These are phyloP conservation scores for Bimastos eiseni DNA, from an alignment of 2,888 invertebrate species.

Conservation along the genomic window DNA sequence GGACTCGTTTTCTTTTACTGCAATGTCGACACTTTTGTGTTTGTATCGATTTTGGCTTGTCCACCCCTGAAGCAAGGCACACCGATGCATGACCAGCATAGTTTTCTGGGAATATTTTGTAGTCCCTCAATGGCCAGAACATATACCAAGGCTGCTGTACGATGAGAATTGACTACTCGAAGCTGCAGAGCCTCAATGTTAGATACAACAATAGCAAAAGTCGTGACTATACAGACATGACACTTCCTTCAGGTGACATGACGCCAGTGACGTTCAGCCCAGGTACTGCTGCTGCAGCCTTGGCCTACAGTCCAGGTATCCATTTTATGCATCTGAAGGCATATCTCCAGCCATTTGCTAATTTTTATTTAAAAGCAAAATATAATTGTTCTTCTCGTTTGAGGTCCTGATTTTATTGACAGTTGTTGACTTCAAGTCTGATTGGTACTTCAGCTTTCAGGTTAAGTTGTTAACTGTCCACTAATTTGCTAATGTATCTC, in stretches of 20 bases:
- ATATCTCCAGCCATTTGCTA: neutral
- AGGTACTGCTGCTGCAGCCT: neutral
- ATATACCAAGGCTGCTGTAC: slow-evolving; percentile 99
- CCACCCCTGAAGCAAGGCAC: neutral
- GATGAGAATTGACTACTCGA: slow-evolving; percentile 96
- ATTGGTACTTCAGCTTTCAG: neutral
- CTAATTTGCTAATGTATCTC: neutral
- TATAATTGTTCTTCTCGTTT: neutral
- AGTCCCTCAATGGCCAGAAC: slow-evolving; percentile 95
- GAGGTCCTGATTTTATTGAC: neutral
- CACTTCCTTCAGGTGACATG: slow-evolving; percentile 87
- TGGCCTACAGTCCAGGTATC: slow-evolving; percentile 15
- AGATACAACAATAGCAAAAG: slow-evolving; percentile 99
- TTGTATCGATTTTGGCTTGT: slow-evolving; percentile 2
- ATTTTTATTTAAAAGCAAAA: neutral
- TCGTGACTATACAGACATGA: slow-evolving; percentile 97
- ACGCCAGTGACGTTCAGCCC: slow-evolving; percentile 58
- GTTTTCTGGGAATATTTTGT: neutral
- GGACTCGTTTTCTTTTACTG: neutral
- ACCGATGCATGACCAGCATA: neutral
- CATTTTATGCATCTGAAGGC: neutral
- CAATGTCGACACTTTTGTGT: neutral
- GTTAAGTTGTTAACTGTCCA: neutral
- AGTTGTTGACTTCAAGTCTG: neutral
- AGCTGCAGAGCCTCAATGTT: slow-evolving; percentile 95